A percentile compares a stretch with the other conserved stretches of the same genome.
Evolutionary conservation across 2,113 vertebrate genomes (phyloP).

Genomic region (Poeciliopsis occidentalis): DNA sequence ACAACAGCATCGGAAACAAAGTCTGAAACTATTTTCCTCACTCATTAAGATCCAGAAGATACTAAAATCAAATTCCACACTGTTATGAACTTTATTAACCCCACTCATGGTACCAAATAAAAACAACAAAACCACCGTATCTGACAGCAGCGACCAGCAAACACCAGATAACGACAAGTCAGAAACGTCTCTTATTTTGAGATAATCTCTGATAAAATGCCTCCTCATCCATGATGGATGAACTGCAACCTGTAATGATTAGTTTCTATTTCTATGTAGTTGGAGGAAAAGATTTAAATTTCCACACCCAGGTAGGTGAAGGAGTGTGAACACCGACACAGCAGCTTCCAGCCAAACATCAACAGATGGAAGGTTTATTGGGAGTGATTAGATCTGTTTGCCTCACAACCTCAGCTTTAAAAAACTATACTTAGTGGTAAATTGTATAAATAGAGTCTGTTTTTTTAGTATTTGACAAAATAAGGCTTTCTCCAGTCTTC

Average conservation of each 20-base stretch:
- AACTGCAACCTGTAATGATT: slow-evolving; percentile 14
- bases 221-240: slow-evolving; percentile 6
- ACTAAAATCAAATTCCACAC: not conserved
- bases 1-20: too few species aligned
- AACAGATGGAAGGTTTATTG: too few species aligned
- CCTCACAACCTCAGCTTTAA: not conserved
- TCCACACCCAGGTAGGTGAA: not conserved
- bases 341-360: not conserved
- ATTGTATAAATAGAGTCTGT: slow-evolving; percentile 13
- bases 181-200: not conserved
- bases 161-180: slow-evolving; percentile 23
- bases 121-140: slow-evolving; percentile 5
- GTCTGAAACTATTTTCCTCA: not conserved
- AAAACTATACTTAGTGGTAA: not conserved
- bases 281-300: not conserved
- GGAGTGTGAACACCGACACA: not conserved
- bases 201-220: not conserved
- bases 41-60: not conserved
- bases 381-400: too few species aligned
- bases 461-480: slow-evolving; percentile 3
- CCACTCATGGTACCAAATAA: slow-evolving; percentile 23
- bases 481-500: not conserved
- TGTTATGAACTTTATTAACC: not conserved
- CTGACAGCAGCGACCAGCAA: slow-evolving; percentile 42
- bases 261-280: slow-evolving; percentile 22